Conservation (phyloP, 2,888 invertebrate genomes). For the Cotesia congregata region DNA sequence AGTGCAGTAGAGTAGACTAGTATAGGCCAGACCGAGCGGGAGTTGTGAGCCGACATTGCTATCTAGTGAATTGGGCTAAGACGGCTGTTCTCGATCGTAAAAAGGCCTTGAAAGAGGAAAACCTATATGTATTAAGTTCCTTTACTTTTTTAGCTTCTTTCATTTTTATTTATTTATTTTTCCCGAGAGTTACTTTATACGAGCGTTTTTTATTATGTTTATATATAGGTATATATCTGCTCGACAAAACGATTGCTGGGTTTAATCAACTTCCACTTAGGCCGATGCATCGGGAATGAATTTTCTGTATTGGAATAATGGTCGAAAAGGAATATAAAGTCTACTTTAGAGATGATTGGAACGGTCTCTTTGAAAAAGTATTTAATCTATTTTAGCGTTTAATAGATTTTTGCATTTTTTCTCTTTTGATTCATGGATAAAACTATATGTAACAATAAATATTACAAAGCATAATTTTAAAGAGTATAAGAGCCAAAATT, state of each 20-base stretch:
- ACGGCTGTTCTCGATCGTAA: constrained; percentile 47
- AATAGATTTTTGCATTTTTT: too few relatives aligned
- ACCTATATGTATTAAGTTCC: neutral
- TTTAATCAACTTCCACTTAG: constrained; percentile 40
- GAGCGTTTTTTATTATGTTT: neutral
- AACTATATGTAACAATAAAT: too few relatives aligned
- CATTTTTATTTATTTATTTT: neutral
- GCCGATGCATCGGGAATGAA: constrained; percentile 35
- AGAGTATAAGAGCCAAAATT: too few relatives aligned
- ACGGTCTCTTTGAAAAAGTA: too few relatives aligned
- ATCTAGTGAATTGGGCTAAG: constrained; percentile 39
- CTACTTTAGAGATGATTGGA: neutral
- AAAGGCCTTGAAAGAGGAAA: constrained; percentile 33
- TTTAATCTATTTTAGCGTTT: too few relatives aligned
- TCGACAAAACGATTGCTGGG: constrained; percentile 33
- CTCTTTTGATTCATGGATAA: too few relatives aligned
- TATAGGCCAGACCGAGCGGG: neutral
- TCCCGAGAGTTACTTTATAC: constrained; percentile 23
- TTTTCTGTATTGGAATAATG: constrained; percentile 13
- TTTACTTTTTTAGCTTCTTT: neutral
- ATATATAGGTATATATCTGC: constrained; percentile 18
- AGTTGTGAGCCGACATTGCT: constrained; percentile 16
- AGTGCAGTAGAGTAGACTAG: constrained; percentile 12
- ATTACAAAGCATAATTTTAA: too few relatives aligned
- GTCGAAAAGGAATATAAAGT: neutral